These are phyloP conservation scores for Lipophrys pholis DNA, from an alignment of 2,113 vertebrate genomes.

Conservation along the genomic window DNA sequence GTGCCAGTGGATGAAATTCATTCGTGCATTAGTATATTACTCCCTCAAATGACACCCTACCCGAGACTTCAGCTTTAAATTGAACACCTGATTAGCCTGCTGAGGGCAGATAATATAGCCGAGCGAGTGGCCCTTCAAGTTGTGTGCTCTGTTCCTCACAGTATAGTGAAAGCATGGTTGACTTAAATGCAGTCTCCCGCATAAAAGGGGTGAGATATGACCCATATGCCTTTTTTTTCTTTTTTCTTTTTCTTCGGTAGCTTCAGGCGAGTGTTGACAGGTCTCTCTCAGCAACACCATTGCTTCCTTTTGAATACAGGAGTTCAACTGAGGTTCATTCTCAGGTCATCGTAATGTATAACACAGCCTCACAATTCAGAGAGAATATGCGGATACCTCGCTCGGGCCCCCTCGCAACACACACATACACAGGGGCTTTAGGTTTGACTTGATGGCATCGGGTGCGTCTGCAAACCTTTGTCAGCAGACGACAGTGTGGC, in stretches of 20 bases:
- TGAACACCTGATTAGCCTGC: constrained; percentile 5
- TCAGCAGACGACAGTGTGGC: constrained; percentile 5
- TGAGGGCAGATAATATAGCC: not conserved
- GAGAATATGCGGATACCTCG: constrained; percentile 27
- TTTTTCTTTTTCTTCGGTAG: constrained; percentile 46
- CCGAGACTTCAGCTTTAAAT: not conserved
- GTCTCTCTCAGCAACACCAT: constrained; percentile 38
- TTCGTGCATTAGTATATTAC: not conserved
- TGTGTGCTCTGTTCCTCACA: constrained; percentile 30
- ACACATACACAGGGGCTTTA: constrained; percentile 1
- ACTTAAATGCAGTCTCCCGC: constrained; percentile 35
- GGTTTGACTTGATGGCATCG: constrained; percentile 18
- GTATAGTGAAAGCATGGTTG: constrained; percentile 20
- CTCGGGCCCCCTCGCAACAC: constrained; percentile 11
- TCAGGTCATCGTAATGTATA: constrained; percentile 43
- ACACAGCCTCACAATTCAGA: constrained; percentile 24
- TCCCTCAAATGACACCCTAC: not conserved
- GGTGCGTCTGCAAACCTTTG: constrained; percentile 28
- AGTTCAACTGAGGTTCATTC: constrained; percentile 65
- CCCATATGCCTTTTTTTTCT: constrained; percentile 24
- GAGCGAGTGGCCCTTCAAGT: constrained; percentile 3
- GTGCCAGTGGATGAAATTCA: not conserved
- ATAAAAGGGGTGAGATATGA: constrained; percentile 58
- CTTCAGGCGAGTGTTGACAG: constrained; percentile 64
- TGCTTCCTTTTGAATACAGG: constrained; percentile 35